Conservation (phyloP, 92 coral and sea anemone species). For the Parazoanthus atlanticus region DNA sequence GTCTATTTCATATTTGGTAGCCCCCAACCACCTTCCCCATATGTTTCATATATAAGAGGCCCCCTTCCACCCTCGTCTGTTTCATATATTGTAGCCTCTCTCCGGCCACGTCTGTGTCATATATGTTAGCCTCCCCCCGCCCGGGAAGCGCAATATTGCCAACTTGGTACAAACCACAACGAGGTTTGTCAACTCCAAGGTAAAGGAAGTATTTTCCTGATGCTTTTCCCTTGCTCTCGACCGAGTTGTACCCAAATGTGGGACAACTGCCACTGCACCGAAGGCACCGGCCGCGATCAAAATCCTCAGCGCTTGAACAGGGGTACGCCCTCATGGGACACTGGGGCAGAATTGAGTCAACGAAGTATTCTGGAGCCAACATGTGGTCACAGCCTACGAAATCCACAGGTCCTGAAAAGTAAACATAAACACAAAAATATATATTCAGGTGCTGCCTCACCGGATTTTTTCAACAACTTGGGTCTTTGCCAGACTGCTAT, state of each 20-base stretch:
- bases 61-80: too few relatives aligned
- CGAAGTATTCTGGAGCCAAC: constrained; percentile 28
- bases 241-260: constrained; percentile 22
- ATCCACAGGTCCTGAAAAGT: constrained; percentile 40
- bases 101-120: too few relatives aligned
- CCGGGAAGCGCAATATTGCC: too few relatives aligned
- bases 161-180: constrained; percentile 7
- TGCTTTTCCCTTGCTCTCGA: constrained; percentile 10
- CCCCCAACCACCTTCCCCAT: too few relatives aligned
- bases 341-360: background rate
- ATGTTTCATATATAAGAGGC: too few relatives aligned
- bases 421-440: background rate
- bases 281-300: constrained; percentile 9
- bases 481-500: too few relatives aligned
- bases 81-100: too few relatives aligned
- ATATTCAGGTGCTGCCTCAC: too few relatives aligned
- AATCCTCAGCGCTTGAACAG: constrained; percentile 8
- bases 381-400: constrained; percentile 30
- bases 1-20: too few relatives aligned
- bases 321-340: constrained; percentile 28
- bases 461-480: too few relatives aligned
- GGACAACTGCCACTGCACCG: constrained; percentile 8
- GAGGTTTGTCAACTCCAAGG: background rate
- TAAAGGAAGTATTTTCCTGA: constrained; percentile 29
- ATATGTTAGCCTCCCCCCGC: too few relatives aligned